phyloP scores from a whole-genome alignment of 2,113 vertebrate genomes.

The Loxodonta africana region DNA sequence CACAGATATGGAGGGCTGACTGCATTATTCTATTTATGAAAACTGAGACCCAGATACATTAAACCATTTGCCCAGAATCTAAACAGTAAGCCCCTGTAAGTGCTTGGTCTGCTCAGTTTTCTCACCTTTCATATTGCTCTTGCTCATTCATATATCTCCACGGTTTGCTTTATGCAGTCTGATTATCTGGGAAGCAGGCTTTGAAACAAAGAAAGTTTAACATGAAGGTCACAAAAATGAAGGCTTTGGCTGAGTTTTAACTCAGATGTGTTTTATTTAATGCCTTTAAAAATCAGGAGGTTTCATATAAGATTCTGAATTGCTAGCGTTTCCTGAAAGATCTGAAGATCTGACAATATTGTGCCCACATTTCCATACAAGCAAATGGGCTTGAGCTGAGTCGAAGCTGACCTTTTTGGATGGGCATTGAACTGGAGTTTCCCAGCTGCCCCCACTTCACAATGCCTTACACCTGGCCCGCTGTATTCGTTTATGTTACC shows the following conservation, averaged over 20 bases:
- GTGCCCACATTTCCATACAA: background rate
- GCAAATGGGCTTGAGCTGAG: background rate
- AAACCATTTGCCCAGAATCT: background rate
- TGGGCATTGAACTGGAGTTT: background rate
- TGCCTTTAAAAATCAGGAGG: slow-evolving; percentile 41
- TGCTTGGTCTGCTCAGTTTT: background rate
- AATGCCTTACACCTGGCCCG: background rate
- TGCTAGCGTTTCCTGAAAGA: slow-evolving; percentile 64
- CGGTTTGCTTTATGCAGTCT: background rate
- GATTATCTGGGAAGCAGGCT: background rate
- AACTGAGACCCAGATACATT: background rate
- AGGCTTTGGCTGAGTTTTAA: background rate
- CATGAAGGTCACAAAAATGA: background rate
- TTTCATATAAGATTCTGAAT: slow-evolving; percentile 47
- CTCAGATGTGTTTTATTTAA: slow-evolving; percentile 59
- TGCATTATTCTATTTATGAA: background rate
- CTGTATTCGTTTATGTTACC: background rate
- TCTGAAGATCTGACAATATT: slow-evolving; percentile 29
- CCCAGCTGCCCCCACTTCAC: background rate
- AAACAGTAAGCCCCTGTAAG: background rate
- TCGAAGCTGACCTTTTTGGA: background rate
- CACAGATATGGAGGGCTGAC: too few relatives aligned
- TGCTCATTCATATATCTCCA: background rate
- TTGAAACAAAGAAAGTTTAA: background rate
- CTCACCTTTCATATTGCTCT: background rate